Evolutionary conservation across 2,888 invertebrate genomes (phyloP).

Genomic region (Cantharis rustica): DNA sequence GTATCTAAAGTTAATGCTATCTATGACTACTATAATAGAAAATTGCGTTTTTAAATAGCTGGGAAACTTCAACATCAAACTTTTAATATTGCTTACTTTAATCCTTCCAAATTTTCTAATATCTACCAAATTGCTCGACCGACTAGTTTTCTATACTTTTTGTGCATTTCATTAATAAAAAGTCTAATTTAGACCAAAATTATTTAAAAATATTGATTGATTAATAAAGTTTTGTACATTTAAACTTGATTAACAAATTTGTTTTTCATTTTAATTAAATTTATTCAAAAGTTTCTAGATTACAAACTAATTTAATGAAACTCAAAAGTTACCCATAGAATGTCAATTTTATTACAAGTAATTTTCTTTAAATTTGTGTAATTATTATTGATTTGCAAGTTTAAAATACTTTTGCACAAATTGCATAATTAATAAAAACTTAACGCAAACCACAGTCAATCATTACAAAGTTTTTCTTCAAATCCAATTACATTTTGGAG

Average conservation of each 20-base stretch:
- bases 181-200: no score
- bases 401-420: not conserved
- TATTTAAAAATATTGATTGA: not conserved
- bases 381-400: not conserved
- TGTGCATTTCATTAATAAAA: not conserved
- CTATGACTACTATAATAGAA: not conserved
- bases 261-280: not conserved
- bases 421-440: not conserved
- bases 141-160: not conserved
- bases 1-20: constrained; percentile 2
- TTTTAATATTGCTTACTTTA: not conserved
- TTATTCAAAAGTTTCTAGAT: not conserved
- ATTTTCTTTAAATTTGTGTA: not conserved
- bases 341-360: not conserved
- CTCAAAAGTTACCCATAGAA: not conserved
- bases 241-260: not conserved
- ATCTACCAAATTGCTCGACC: not conserved
- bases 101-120: not conserved
- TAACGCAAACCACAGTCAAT: not conserved
- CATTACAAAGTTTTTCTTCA: not conserved
- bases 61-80: not conserved
- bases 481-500: not conserved
- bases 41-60: not conserved
- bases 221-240: not conserved
- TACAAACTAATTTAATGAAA: not conserved